phyloP scores from a whole-genome alignment of 1,140 invertebrate species.

The Bombyx mori region ASM3026992v2 NC_085111.1:8703501-8704000 shows the following conservation, averaged over 20 bases:
- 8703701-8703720: slow-evolving; percentile 56
- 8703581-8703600: no score
- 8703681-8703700: slow-evolving; percentile 33
- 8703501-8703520: no score
- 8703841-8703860: slow-evolving; percentile 56
- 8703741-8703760: slow-evolving; percentile 47
- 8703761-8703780: slow-evolving; percentile 24
- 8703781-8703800: slow-evolving; percentile 21
- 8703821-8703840: slow-evolving; percentile 27
- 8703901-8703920: slow-evolving; percentile 12
- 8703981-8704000: background rate
- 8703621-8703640: slow-evolving; percentile 20
- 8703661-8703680: slow-evolving; percentile 35
- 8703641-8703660: slow-evolving; percentile 47
- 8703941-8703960: slow-evolving; percentile 23
- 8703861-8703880: slow-evolving; percentile 14
- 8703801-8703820: slow-evolving; percentile 24
- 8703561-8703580: no score
- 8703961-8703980: slow-evolving; percentile 9
- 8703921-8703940: slow-evolving; percentile 10
- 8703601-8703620: no score
- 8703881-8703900: slow-evolving; percentile 19
- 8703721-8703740: slow-evolving; percentile 56
- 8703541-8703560: no score
- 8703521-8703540: no score